Conservation (phyloP, 2,113 vertebrate species). For the Stigmatopora nigra region DNA sequence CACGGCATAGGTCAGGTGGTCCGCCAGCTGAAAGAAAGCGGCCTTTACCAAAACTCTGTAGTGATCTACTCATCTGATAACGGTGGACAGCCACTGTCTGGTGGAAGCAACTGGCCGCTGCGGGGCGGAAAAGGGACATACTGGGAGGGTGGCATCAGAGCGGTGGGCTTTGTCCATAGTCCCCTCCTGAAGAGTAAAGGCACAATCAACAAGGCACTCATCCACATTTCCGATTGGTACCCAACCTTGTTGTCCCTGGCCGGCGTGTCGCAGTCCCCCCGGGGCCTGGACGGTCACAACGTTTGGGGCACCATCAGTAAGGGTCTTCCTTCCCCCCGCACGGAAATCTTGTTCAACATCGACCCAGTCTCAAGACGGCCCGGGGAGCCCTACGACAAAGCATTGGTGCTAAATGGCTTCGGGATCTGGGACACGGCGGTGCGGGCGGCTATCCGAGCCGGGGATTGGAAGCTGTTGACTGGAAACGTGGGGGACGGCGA, state of each 20-base stretch:
- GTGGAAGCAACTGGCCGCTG: conserved; percentile 89
- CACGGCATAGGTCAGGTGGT: conserved; percentile 80
- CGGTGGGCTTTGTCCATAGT: conserved; percentile 88
- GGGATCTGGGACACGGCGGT: conserved; percentile 92
- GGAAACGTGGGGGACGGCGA: conserved; percentile 86
- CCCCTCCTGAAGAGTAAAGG: conserved; percentile 81
- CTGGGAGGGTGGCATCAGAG: conserved; percentile 87
- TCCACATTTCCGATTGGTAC: conserved; percentile 93
- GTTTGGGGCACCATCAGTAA: conserved; percentile 85
- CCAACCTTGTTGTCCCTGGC: conserved; percentile 82
- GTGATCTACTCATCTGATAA: conserved; percentile 92
- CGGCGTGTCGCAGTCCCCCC: conserved; percentile 67
- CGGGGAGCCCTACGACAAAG: conserved; percentile 75
- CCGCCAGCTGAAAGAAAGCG: conserved; percentile 71
- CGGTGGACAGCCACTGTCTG: conserved; percentile 80
- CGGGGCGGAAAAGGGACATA: conserved; percentile 90
- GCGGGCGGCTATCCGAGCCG: conserved; percentile 80
- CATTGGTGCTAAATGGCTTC: conserved; percentile 74
- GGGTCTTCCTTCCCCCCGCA: conserved; percentile 75
- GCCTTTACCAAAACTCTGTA: conserved; percentile 81
- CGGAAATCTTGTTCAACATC: conserved; percentile 92
- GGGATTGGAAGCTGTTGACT: conserved; percentile 87
- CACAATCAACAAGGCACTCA: conserved; percentile 75
- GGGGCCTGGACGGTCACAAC: conserved; percentile 79
- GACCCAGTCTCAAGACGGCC: conserved; percentile 87